Percentiles rank a stretch among this genome's conserved stretches.
phyloP scores from a whole-genome alignment of 2,797 vertebrate genomes.

The Masticophis lateralis region DNA sequence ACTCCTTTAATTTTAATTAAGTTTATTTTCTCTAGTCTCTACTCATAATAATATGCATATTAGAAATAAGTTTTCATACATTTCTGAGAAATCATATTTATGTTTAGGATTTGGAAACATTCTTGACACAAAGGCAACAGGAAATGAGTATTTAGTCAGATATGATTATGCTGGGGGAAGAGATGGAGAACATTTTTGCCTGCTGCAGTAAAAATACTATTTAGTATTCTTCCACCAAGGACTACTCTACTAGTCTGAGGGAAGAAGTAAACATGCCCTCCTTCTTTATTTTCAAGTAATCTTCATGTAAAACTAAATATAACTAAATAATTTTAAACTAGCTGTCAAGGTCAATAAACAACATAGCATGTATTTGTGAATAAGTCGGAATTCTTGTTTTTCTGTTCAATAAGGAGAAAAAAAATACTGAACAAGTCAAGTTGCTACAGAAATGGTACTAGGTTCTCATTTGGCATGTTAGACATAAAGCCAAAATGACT shows the following conservation, averaged over 20 bases:
- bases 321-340: conserved; percentile 14
- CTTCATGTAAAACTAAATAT: conserved; percentile 34
- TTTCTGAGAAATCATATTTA: background rate
- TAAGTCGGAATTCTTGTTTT: conserved; percentile 24
- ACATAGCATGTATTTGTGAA: conserved; percentile 18
- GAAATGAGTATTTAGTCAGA: conserved; percentile 1
- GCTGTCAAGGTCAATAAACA: conserved; percentile 34
- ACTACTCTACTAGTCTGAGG: background rate
- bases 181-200: background rate
- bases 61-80: background rate
- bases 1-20: background rate
- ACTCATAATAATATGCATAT: background rate
- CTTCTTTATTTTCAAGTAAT: conserved; percentile 18
- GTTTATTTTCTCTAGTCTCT: background rate
- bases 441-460: conserved; percentile 36
- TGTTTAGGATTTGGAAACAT: conserved; percentile 4
- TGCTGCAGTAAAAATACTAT: background rate
- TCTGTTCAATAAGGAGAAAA: conserved; percentile 30
- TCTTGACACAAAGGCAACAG: conserved; percentile 31
- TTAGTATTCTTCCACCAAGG: background rate
- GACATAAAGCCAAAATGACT: conserved; percentile 33
- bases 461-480: conserved; percentile 40
- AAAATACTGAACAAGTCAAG: conserved; percentile 3
- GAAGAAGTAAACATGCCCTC: conserved; percentile 26
- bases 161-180: background rate